These are phyloP conservation scores for Saccopteryx bilineata DNA, from an alignment of 2,113 vertebrate species.

Conservation along the genomic window DNA sequence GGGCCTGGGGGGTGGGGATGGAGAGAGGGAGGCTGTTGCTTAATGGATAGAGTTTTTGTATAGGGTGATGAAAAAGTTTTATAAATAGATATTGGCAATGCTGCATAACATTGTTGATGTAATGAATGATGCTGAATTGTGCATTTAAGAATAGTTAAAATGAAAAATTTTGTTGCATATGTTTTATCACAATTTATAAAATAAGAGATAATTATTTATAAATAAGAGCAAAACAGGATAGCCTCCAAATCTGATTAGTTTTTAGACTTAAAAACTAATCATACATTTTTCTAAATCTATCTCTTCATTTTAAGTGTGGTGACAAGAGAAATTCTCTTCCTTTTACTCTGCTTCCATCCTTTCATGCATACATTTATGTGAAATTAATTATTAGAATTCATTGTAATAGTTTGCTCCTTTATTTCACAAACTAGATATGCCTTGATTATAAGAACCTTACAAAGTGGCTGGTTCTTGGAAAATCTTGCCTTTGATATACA, in stretches of 20 bases:
- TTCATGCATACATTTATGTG: neutral
- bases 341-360: neutral
- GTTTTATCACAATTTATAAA: neutral
- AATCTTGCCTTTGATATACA: neutral
- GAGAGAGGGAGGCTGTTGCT: neutral
- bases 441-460: neutral
- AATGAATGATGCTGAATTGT: neutral
- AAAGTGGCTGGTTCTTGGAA: neutral
- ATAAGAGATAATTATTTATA: too few relatives aligned
- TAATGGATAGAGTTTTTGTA: neutral
- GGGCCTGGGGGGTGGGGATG: fast-evolving
- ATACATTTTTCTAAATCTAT: neutral
- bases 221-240: neutral
- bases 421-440: neutral
- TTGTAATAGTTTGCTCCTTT: neutral
- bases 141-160: neutral
- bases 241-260: too few relatives aligned
- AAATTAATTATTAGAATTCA: neutral
- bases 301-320: neutral
- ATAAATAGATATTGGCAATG: neutral
- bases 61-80: neutral
- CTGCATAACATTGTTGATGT: neutral
- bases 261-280: neutral
- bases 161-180: neutral
- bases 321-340: neutral